These are phyloP conservation scores for Axinella damicornis DNA, from an alignment of 37 sponge, comb jelly and placozoan species.

Conservation along the genomic window DNA sequence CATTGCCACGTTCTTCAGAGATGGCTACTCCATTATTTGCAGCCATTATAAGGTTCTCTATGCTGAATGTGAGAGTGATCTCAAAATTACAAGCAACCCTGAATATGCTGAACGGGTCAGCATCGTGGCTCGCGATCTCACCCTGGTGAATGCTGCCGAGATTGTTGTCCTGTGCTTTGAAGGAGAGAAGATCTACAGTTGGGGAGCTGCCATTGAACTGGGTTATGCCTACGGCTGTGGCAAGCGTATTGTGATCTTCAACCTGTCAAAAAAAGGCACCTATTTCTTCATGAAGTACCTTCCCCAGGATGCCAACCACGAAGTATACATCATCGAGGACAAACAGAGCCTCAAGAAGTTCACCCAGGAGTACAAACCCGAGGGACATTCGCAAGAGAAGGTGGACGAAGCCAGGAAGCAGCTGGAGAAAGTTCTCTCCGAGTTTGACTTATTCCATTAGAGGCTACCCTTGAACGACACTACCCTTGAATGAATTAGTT, in stretches of 20 bases:
- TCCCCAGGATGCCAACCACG: not conserved
- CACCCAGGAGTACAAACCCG: not conserved
- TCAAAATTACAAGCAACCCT: not conserved
- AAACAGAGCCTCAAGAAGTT: not conserved
- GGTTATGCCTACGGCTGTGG: slow-evolving; percentile 1
- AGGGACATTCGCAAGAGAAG: not conserved
- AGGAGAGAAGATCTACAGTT: not conserved
- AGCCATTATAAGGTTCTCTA: slow-evolving; percentile 3
- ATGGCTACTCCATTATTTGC: slow-evolving; percentile 1
- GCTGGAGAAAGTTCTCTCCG: not conserved
- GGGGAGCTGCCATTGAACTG: slow-evolving; percentile 6
- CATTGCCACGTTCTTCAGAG: slow-evolving; percentile 2
- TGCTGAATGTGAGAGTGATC: not conserved
- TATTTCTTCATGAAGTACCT: not conserved
- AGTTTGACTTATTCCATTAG: not conserved
- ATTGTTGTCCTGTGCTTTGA: not conserved
- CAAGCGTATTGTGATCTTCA: not conserved
- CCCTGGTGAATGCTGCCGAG: not conserved
- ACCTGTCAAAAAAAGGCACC: not conserved
- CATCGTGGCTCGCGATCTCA: not conserved
- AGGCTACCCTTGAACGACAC: too few species aligned
- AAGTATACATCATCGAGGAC: not conserved
- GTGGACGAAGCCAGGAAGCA: not conserved
- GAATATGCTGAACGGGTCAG: not conserved
- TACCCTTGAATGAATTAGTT: too few species aligned